phyloP scores from a whole-genome alignment of 2,113 vertebrate species.

The Lagopus muta region DNA sequence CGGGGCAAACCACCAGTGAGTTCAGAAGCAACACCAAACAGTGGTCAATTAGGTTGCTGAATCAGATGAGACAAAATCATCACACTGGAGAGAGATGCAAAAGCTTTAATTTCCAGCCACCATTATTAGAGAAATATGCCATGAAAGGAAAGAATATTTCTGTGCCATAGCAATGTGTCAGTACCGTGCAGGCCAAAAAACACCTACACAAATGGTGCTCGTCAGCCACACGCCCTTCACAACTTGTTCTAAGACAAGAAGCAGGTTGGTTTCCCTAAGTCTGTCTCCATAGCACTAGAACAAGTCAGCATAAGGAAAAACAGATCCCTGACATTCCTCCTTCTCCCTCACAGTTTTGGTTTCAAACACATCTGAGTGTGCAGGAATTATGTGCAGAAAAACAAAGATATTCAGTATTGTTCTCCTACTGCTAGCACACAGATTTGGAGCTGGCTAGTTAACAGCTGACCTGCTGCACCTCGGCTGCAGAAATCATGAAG shows the following conservation, averaged over 20 bases:
- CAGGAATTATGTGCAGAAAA: background rate
- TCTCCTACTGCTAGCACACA: background rate
- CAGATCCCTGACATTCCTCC: background rate
- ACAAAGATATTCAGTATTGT: background rate
- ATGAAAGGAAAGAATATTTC: background rate
- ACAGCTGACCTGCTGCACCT: background rate
- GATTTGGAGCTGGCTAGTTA: background rate
- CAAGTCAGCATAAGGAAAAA: background rate
- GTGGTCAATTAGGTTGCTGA: background rate
- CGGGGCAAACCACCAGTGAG: background rate
- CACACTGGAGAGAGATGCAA: background rate
- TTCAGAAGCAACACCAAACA: background rate
- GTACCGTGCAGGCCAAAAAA: background rate
- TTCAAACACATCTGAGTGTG: rapidly evolving
- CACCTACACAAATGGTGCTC: background rate
- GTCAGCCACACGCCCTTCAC: background rate
- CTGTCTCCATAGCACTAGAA: background rate
- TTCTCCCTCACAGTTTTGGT: background rate
- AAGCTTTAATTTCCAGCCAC: background rate
- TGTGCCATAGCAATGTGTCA: background rate
- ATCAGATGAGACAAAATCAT: background rate
- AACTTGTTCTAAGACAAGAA: background rate
- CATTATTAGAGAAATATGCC: background rate
- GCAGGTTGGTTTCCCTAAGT: background rate
- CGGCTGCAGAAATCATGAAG: background rate